Conservation (phyloP, 2,113 vertebrate species). For the Chrysochloris asiatica region DNA sequence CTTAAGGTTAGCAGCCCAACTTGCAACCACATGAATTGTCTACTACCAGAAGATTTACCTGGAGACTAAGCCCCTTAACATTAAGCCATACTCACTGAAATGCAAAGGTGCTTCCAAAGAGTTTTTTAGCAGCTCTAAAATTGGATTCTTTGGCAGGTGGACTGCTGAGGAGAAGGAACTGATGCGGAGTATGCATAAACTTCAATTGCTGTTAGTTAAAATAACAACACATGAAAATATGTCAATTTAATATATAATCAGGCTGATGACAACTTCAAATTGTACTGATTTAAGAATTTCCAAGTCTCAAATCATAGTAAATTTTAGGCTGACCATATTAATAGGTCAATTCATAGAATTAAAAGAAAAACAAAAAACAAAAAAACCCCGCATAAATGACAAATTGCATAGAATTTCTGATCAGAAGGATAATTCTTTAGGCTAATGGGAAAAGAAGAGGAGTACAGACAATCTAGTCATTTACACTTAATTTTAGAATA, state of each 20-base stretch:
- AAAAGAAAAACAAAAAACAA: background rate
- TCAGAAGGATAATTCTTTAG: background rate
- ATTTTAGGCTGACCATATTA: slow-evolving; percentile 2
- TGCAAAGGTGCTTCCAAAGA: slow-evolving; percentile 94
- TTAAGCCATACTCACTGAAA: slow-evolving; percentile 90
- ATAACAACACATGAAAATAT: slow-evolving; percentile 46
- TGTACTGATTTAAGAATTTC: background rate
- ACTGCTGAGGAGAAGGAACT: slow-evolving; percentile 95
- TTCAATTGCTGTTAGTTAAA: slow-evolving; percentile 89
- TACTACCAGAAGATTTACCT: too few relatives aligned
- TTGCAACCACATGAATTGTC: too few relatives aligned
- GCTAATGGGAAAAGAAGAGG: background rate
- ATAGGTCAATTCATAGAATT: background rate
- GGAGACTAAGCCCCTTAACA: background rate
- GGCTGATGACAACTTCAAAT: background rate
- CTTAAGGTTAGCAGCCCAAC: too few relatives aligned
- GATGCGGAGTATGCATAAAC: slow-evolving; percentile 96
- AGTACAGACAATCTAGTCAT: background rate
- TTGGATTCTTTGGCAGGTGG: slow-evolving; percentile 97
- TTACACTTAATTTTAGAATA: slow-evolving; percentile 34
- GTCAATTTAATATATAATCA: background rate
- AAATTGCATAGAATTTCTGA: background rate
- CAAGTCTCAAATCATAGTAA: background rate
- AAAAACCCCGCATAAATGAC: background rate
- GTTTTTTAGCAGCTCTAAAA: slow-evolving; percentile 94